phyloP scores from a whole-genome alignment of 2,888 invertebrate species.

The Salpingus planirostris region DNA sequence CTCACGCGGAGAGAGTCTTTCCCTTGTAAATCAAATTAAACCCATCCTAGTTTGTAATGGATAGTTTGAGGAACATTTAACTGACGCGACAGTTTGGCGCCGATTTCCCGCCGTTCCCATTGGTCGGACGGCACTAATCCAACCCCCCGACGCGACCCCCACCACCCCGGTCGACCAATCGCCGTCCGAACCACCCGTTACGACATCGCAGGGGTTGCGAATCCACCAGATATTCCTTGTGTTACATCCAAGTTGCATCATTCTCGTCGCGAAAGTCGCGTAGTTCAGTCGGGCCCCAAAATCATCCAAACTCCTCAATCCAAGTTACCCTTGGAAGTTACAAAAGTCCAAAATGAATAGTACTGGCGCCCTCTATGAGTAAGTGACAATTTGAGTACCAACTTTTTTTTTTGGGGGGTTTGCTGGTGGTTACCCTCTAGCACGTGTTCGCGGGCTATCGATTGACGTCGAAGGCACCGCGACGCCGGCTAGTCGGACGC shows the following conservation, averaged over 20 bases:
- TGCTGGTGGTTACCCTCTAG: conserved; percentile 6
- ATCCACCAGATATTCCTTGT: conserved; percentile 15
- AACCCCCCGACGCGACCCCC: conserved; percentile 10
- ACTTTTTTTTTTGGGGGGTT: neutral
- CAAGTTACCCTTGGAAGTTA: too few species aligned
- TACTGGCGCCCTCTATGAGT: too few species aligned
- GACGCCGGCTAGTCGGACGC: conserved; percentile 38
- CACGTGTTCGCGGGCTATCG: conserved; percentile 23
- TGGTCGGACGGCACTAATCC: conserved; percentile 13
- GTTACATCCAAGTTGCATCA: conserved; percentile 26
- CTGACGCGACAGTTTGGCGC: conserved; percentile 41
- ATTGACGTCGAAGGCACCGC: conserved; percentile 41
- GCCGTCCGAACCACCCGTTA: conserved; percentile 6
- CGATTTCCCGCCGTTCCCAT: conserved; percentile 22
- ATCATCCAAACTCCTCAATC: too few species aligned
- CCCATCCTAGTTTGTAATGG: conserved; percentile 31
- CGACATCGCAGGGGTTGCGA: conserved; percentile 16
- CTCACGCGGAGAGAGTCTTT: neutral
- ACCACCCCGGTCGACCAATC: conserved; percentile 14
- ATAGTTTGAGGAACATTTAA: conserved; percentile 35
- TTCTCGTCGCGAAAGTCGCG: conserved; percentile 25
- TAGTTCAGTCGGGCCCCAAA: conserved; percentile 23
- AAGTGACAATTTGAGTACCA: neutral
- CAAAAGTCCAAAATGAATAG: too few species aligned
- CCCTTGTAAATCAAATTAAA: conserved; percentile 30